Percentiles rank a stretch among this genome's conserved stretches.
These are phyloP conservation scores for Automeris io DNA, from an alignment of 2,888 invertebrate genomes.

Conservation along the genomic window DNA sequence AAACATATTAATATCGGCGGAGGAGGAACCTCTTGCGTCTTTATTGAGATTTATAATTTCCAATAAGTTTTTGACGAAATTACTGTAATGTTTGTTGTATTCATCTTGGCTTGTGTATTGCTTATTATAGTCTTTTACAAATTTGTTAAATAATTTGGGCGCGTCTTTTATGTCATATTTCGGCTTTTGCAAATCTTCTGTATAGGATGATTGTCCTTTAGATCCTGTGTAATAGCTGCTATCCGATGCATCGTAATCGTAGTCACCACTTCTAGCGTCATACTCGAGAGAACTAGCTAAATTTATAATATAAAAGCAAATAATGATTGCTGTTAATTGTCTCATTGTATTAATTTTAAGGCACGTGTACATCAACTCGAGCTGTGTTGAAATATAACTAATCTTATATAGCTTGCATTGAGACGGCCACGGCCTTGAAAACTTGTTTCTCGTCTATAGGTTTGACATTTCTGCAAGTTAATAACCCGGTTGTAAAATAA, in stretches of 20 bases:
- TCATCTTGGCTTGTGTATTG: constrained; percentile 37
- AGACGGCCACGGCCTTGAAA: neutral
- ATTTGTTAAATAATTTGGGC: constrained; percentile 36
- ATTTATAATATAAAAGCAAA: constrained; percentile 5
- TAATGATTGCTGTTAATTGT: neutral
- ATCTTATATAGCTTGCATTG: neutral
- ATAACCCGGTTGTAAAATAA: neutral
- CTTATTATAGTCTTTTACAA: constrained; percentile 36
- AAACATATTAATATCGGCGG: constrained; percentile 45
- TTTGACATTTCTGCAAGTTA: neutral
- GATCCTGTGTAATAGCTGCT: too few species aligned
- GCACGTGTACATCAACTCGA: constrained; percentile 1
- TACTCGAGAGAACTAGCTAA: constrained; percentile 7
- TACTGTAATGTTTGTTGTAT: constrained; percentile 29
- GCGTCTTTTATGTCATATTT: constrained; percentile 45
- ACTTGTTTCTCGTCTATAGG: constrained; percentile 2
- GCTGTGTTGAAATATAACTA: neutral
- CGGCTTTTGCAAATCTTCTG: constrained; percentile 9
- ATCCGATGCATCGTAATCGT: constrained; percentile 10
- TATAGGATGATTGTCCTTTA: neutral
- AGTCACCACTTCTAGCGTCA: constrained; percentile 14
- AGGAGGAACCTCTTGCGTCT: constrained; percentile 18
- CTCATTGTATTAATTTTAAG: neutral
- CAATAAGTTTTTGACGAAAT: constrained; percentile 40
- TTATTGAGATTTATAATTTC: constrained; percentile 45